Conservation (phyloP, 2,888 invertebrate species). For the Lacanobia wlatinum region DNA sequence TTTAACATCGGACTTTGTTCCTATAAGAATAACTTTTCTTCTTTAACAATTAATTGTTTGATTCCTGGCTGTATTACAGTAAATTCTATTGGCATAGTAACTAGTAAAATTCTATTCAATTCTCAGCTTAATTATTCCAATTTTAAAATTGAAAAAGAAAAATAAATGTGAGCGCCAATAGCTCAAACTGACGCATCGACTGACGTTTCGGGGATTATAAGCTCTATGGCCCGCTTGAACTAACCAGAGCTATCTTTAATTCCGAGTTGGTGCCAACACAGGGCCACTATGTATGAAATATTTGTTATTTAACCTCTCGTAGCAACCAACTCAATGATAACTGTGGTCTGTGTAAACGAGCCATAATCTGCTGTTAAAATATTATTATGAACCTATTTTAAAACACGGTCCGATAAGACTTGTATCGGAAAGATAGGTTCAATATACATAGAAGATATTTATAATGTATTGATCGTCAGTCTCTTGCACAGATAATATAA, state of each 20-base stretch:
- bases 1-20: background rate
- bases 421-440: background rate
- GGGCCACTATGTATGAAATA: no score
- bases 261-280: no score
- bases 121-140: slow-evolving; percentile 40
- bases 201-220: background rate
- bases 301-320: no score
- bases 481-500: slow-evolving; percentile 1
- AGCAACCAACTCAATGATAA: no score
- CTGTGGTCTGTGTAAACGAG: no score
- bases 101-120: slow-evolving; percentile 28
- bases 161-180: background rate
- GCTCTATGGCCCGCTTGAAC: background rate
- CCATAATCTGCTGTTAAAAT: background rate
- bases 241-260: no score
- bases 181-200: background rate
- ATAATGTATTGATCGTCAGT: background rate
- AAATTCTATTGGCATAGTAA: slow-evolving; percentile 45
- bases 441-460: background rate
- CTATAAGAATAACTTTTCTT: slow-evolving; percentile 7
- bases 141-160: background rate
- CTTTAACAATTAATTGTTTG: slow-evolving; percentile 26
- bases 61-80: slow-evolving; percentile 45
- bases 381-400: slow-evolving; percentile 4
- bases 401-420: background rate